Base-by-base conservation (phyloP, 1,140 invertebrate genomes). In the Caligus rogercresseyi region DNA sequence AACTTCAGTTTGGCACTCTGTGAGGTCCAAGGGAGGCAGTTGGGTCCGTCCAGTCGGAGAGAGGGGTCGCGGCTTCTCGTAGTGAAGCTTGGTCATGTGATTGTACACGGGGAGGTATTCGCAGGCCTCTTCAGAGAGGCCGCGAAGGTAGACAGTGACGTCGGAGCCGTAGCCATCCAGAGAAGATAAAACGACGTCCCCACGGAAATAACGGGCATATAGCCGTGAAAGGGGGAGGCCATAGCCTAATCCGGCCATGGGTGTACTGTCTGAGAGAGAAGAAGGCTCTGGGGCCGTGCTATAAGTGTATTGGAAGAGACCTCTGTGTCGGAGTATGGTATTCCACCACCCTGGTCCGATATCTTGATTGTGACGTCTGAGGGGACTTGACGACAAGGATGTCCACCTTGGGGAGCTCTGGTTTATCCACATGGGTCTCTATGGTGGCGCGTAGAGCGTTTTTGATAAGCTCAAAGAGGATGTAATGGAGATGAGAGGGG, bases 261-360 rank as follows among this genome's bases (percentile, higher is more conserved):
- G 61, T n/a, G 57, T 25, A 7, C 13, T 4, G 13, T 16, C 53
- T 14, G 11, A 16, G 16, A 4, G 21, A 24, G 26, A 26, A 60
- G 24, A 20, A 3, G 57, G 57, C 68, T 90, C 84, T 1, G 91
- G 91, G 11, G 92, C 92, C 3, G 95, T 98, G 53, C 89, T 93
- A 75, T 96, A 98, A 92, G 97, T 97, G 74, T 98, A 98, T 70
- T 97, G 91, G 76, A 98, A 98, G 7, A 98, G 77, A 55, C 80
- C 68, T 92, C 87, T 18, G 81, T 83, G 52, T 84, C 82, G 58
- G 85, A 88, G 64, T 90, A 80, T 1, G 88, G 81, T 66, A 96
- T 92, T 53, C 92, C 92, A 67, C 95, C 95, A 21, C 95, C 95
- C 68, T 81, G 78, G 72, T 60, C 57, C n/a, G 24, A 26, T 16